Base-by-base conservation (phyloP, 2,888 invertebrate species). In the Mythimna ferrago region DNA sequence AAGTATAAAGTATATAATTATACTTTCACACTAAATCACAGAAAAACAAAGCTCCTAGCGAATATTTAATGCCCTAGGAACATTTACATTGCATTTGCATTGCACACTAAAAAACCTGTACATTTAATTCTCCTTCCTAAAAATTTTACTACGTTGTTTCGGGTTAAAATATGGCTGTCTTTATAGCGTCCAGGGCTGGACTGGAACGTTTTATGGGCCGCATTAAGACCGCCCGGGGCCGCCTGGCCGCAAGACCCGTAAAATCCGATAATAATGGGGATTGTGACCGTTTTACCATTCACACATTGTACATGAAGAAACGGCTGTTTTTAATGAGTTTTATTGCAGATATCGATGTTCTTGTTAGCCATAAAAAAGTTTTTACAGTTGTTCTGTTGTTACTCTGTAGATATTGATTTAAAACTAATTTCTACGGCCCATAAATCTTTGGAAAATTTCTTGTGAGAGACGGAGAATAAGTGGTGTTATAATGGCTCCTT, bases 201-300 rank as follows among this genome's bases (percentile, higher is more conserved):
- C 72, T 78, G n/a, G 58, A 62, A 26, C 35, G n/a, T 69, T 74
- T 81, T 86, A 82, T 83, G 84, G 80, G 64, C 73, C 74, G 77
- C 82, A 86, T 87, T 84, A 87, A 84, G 82, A 78, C 76, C 74
- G 70, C 54, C 26, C 32, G 57, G 10, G 26, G 48, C 72, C 58
- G 72, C 78, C 73, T 72, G 82, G 82, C 81, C 83, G 78, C 78
- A 88, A 87, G 78, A 54, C 61, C 70, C 69, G 80, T 88, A 87
- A 89, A 88, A 87, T 85, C 85, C 73, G 80, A 83, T 83, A 86
- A 84, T 86, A 85, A 83, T 78, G 71, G 66, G 72, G 80, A 54
- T 81, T 78, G 81, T 60, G 66, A 70, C 61, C 67, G 60, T 65
- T 74, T 66, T 64, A 35, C 70, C 53, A 81, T 83, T 81, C 76